Base-by-base conservation (phyloP, 2,888 invertebrate genomes). In the Sinhomidia bicolor region DNA sequence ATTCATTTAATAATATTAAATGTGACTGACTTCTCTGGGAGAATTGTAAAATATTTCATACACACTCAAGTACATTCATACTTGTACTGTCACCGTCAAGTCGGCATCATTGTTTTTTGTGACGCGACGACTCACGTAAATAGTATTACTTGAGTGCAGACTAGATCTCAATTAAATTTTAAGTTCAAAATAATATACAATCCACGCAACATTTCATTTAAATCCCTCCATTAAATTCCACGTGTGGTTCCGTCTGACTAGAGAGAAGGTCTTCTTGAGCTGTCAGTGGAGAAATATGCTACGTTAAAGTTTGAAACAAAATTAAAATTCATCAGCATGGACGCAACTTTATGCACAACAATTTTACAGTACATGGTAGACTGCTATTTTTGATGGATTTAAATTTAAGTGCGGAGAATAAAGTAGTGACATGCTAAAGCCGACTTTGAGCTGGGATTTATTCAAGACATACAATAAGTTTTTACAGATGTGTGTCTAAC, bases 21-120 rank as follows among this genome's bases (percentile, higher is more conserved):
- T 71, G 68, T 71, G 68, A 71, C 68, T 71, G 68, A 71, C 68
- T 71, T 14, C 68, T 71, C 41, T 71, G 68, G 68, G 68, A 71
- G 68, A 71, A 71, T 71, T 23, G 23, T 41, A 71, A 71, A 71
- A 71, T 32, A n/a, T 71, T 41, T 57, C 20, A 57, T 1, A 2
- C 7, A 57, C 17, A 71, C 68, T 36, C 20, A 20, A 9, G 41
- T 71, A 12, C 23, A 26, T 57, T 5, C 57, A 57, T 14, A 36
- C 60, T 3, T 36, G 7, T 23, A 60, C 23, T 23, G 23, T 60
- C 23, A 36, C 36, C 36, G 36, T 5, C 36, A 36, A 3, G 36
- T 36, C 36, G 9, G 14, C 57, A 57, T 60, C 26, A 60, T 0
- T 1, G 1, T 2, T 1, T 23, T 60, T 60, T 60, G 23, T 26